Base-by-base conservation (phyloP, 2,113 vertebrate species). In the Colossoma macropomum region DNA sequence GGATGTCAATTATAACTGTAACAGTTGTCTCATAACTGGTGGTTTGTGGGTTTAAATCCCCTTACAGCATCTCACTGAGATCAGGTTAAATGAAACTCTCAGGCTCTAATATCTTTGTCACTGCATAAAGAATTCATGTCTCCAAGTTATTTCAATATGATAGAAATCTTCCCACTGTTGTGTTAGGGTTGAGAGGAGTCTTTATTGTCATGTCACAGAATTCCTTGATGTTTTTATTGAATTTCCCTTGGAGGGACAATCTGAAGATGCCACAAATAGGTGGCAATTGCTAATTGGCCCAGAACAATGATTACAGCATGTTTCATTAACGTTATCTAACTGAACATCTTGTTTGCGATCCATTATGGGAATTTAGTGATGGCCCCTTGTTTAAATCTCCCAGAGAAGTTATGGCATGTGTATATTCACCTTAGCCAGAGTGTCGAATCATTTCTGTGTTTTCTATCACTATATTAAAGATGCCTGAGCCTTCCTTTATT, bases 41-140 rank as follows among this genome's bases (percentile, higher is more conserved):
- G 68, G 27, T 27, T 34, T 52, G 21, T 28, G 27, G 28, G 65
- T 69, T 54, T 23, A 79, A 34, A 78, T 66, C 19, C 17, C 15
- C 48, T 78, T 10, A 66, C 10, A 8, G 27, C 9, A n/a, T 70
- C n/a, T 38, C 0, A 62, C 9, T 25, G 10, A 69, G 66, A 27
- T 56, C 15, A 41, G 1, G 52, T 11, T 34, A 79, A 54, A 16
- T 56, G 12, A 15, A 38, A 54, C 28, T 17, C 27, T 28, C 21
- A 50, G 45, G 48, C 30, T 69, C n/a, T 69, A 54, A 54, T 9
- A 79, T 32, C 48, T 52, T 69, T 69, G 65, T 52, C 45, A 66
- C 32, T 78, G 38, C 25, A 50, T 25, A 10, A 54, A 69, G 50
- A 48, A 25, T 21, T 65, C 12, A 77, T 77, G 75, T 79, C 45